Base-by-base conservation (phyloP, 2,888 invertebrate species). In the Xylota segnis region DNA sequence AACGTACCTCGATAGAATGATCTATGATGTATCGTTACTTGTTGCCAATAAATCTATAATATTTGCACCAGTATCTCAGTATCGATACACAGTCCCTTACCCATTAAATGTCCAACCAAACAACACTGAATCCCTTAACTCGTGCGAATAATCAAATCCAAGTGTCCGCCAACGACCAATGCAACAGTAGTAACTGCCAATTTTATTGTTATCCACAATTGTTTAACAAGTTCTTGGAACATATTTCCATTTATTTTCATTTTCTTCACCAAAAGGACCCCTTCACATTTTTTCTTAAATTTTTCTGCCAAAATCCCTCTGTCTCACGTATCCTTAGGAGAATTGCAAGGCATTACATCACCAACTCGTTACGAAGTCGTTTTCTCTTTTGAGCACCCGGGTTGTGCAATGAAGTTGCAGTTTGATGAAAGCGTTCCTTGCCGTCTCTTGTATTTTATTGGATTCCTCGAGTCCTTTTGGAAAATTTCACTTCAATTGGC, bases 391-490 rank as follows among this genome's bases (percentile, higher is more conserved):
- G 9, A 47, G 47, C 10, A 18, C 47, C 18, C 18, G 9, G 5
- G 18, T 47, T 47, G 18, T 47, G 47, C 47, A 47, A 47, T 47
- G 47, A 47, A 18, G 47, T 47, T 47, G 18, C 47, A 47, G 14
- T 50, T 50, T 18, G 4, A 50, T 23, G 23, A 50, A 50, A 23
- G 50, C 23, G 23, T 50, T 50, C 16, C 45, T 45, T 16, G 2
- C 7, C 9, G 16, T 16, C 50, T 5, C 16, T 23, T 23, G 50
- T 23, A 23, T 50, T 50, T 50, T 50, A 50, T 50, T 50, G 50
- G 23, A 50, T 50, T 50, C 47, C 18, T 47, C 2, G 18, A 14
- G 18, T 18, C 47, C 47, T 47, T 18, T 47, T 45, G 7, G 16
- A 45, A 9, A 18, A 45, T 45, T 4, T n/a, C 47, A 47, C 47